phyloP scores from a whole-genome alignment of 2,113 vertebrate species.

The Acanthisitta chloris region DNA sequence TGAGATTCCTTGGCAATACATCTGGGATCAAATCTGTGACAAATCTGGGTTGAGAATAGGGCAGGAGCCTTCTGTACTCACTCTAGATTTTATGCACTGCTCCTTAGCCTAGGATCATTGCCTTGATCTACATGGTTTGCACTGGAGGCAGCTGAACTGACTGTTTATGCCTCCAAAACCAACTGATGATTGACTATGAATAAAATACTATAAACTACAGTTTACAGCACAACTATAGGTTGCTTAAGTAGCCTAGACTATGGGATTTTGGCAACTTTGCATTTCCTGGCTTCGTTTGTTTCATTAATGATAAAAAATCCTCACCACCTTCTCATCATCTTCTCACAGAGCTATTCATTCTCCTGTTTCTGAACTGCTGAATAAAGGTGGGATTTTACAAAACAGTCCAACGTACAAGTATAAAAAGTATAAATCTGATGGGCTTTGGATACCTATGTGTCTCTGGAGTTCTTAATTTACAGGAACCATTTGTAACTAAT shows the following conservation, averaged over 20 bases:
- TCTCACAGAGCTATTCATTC: not conserved
- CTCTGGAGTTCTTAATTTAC: not conserved
- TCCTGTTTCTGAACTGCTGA: not conserved
- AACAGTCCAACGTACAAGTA: not conserved
- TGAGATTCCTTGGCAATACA: not conserved
- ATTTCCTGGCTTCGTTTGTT: not conserved
- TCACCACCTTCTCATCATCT: not conserved
- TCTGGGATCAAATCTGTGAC: not conserved
- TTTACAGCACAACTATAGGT: not conserved
- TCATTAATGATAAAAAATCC: not conserved
- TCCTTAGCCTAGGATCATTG: not conserved
- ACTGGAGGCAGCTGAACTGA: not conserved
- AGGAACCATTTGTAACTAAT: not conserved
- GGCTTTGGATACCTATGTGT: not conserved
- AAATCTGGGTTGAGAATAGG: not conserved
- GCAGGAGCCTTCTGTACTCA: not conserved
- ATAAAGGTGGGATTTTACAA: not conserved
- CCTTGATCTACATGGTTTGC: not conserved
- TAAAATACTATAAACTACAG: not conserved
- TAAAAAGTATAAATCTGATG: not conserved
- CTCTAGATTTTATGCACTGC: not conserved
- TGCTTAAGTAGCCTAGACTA: not conserved
- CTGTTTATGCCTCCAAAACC: not conserved
- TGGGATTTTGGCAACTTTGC: not conserved
- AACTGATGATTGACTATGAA: not conserved